These are phyloP conservation scores for Strix aluco DNA, from an alignment of 2,113 vertebrate genomes.

Conservation along the genomic window DNA sequence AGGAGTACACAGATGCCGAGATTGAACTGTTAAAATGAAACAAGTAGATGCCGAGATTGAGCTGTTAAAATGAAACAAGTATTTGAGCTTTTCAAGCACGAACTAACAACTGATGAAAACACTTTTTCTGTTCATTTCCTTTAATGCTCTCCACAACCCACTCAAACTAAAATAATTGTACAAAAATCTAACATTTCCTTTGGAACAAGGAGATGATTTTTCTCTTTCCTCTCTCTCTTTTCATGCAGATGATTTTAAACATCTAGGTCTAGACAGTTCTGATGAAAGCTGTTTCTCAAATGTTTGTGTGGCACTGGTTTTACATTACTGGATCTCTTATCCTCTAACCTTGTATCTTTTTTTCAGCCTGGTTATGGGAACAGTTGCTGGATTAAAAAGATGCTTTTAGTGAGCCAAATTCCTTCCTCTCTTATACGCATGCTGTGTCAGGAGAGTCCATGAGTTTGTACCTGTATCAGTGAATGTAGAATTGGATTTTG, in stretches of 20 bases:
- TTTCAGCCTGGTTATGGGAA: neutral
- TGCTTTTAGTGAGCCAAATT: neutral
- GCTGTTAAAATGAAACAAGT: conserved; percentile 4
- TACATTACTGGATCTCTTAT: neutral
- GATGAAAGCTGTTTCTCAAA: conserved; percentile 18
- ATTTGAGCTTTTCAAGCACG: conserved; percentile 23
- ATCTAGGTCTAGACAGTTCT: neutral
- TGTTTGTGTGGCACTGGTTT: neutral
- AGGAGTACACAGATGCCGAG: neutral
- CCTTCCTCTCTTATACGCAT: neutral
- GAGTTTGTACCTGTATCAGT: neutral
- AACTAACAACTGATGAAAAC: conserved; percentile 34
- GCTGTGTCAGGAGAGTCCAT: neutral
- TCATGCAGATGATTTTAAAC: conserved; percentile 6
- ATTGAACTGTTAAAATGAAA: neutral
- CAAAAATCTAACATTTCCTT: conserved; percentile 16
- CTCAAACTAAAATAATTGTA: conserved; percentile 45
- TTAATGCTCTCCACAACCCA: conserved; percentile 19
- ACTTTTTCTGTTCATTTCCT: conserved; percentile 32
- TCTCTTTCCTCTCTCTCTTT: neutral
- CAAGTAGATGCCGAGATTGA: neutral
- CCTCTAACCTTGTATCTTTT: neutral
- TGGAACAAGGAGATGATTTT: conserved; percentile 33
- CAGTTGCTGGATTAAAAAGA: neutral
- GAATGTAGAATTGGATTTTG: neutral